Evolutionary conservation across 53 echinoderm and acorn worm genomes (phyloP), one percentile per base, ranked within the genome.

Genomic region (Zoroaster sp.): DNA sequence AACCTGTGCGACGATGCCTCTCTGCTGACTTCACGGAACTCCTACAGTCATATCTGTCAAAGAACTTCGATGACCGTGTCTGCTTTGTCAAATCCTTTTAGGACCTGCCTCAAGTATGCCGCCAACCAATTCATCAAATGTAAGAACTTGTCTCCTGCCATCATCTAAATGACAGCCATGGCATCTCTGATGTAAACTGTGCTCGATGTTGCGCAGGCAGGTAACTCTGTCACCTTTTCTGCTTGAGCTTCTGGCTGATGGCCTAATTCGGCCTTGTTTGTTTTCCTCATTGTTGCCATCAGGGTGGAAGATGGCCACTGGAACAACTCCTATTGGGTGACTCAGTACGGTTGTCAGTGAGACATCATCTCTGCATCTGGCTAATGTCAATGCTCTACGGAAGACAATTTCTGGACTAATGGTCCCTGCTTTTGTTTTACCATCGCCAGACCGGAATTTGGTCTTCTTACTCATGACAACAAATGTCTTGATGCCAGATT

Each of bases 241-340:
- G 45, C 88, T 31, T 59, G 51, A 9, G 59, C 88, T 66, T 88
- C 88, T 63, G 76, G 77, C 30, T 66, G 42, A 78, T 88, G 88
- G 40, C 37, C 37, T 5, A 88, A 68, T 14, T 88, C 88, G 15
- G 77, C 20, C 77, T 88, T 88, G 28, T 35, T 59, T 36, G 77
- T 78, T 54, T 77, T 88, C 33, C 88, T 55, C 68, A 65, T 77
- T 20, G 66, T n/a, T 88, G 21, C 88, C 88, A 66, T 88, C 88
- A 65, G 59, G 38, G 31, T 88, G 39, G 66, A 88, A 88, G 7
- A n/a, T 51, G 5, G 77, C 39, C 15, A 53, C 20, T 12, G 81
- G 70, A 68, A 89, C 72, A 36, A 47, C 70, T 25, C 71, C 53
- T 44, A 89, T 81, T 17, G 89, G 89, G 55, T 77, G 40, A 39